These are phyloP conservation scores for Lampropteryx suffumata DNA, from an alignment of 2,888 invertebrate species.

Conservation along the genomic window DNA sequence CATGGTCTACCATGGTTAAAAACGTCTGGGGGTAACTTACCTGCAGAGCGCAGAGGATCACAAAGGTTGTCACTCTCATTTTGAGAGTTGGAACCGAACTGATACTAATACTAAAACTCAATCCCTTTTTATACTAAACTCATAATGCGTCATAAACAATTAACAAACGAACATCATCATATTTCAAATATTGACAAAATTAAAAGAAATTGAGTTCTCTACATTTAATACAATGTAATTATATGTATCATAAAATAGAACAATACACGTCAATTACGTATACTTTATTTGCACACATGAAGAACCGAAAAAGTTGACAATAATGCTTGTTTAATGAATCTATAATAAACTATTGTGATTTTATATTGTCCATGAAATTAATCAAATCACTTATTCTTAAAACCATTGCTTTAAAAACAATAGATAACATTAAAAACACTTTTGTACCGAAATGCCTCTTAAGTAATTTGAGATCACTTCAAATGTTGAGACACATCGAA, in stretches of 20 bases:
- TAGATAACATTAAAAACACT: too few relatives aligned
- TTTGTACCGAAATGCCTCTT: too few relatives aligned
- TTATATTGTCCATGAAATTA: neutral
- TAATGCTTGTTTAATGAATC: conserved; percentile 4
- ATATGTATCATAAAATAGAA: conserved; percentile 47
- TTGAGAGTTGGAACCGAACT: conserved; percentile 75
- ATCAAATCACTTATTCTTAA: too few relatives aligned
- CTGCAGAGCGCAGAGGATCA: conserved; percentile 77
- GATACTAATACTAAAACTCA: conserved; percentile 47
- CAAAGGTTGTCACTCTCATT: conserved; percentile 73
- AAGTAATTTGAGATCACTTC: too few relatives aligned
- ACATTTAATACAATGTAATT: conserved; percentile 48
- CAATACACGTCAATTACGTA: conserved; percentile 56
- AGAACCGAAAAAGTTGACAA: neutral
- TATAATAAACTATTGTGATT: conserved; percentile 1
- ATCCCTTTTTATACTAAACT: conserved; percentile 61
- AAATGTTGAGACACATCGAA: too few relatives aligned
- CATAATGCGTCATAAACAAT: conserved; percentile 34
- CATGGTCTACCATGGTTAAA: too few relatives aligned
- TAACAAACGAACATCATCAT: conserved; percentile 31
- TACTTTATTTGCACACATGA: conserved; percentile 23
- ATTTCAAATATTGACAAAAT: conserved; percentile 50
- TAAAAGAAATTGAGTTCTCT: conserved; percentile 45
- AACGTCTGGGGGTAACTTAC: too few relatives aligned
- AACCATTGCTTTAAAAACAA: too few relatives aligned